These are phyloP conservation scores for Ptychadena robeensis DNA, from an alignment of 2,797 vertebrate genomes.

Conservation along the genomic window DNA sequence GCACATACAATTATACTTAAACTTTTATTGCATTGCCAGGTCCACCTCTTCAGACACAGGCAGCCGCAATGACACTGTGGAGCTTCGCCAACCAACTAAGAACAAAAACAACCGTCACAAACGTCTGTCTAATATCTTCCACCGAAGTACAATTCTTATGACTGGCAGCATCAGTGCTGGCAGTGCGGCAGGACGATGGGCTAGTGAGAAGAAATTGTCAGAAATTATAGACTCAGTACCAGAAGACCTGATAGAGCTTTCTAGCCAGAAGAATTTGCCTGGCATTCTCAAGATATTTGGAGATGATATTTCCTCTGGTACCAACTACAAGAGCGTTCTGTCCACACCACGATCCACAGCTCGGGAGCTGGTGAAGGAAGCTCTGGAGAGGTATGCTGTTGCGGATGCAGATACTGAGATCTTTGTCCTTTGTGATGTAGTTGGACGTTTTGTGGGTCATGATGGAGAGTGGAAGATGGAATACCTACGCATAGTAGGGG, in stretches of 20 bases:
- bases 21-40: slow-evolving; percentile 62
- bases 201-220: slow-evolving; percentile 73
- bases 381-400: slow-evolving; percentile 73
- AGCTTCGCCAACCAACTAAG: slow-evolving; percentile 82
- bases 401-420: slow-evolving; percentile 65
- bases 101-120: slow-evolving; percentile 80
- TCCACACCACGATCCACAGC: slow-evolving; percentile 73
- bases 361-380: slow-evolving; percentile 71
- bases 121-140: slow-evolving; percentile 88
- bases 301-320: slow-evolving; percentile 70
- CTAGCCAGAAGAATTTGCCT: slow-evolving; percentile 67
- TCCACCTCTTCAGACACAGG: slow-evolving; percentile 74
- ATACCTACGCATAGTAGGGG: slow-evolving; percentile 86
- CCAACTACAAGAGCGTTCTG: slow-evolving; percentile 78
- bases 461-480: slow-evolving; percentile 86
- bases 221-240: slow-evolving; percentile 70
- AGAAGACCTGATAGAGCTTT: slow-evolving; percentile 66
- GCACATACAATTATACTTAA: no score
- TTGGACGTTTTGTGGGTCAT: slow-evolving; percentile 81
- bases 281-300: slow-evolving; percentile 76
- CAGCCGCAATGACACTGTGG: slow-evolving; percentile 72
- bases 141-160: slow-evolving; percentile 76
- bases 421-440: slow-evolving; percentile 88
- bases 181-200: slow-evolving; percentile 73
- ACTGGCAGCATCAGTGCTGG: slow-evolving; percentile 74